These are phyloP conservation scores for Mareca penelope DNA, from an alignment of 2,797 vertebrate genomes.

Conservation along the genomic window DNA sequence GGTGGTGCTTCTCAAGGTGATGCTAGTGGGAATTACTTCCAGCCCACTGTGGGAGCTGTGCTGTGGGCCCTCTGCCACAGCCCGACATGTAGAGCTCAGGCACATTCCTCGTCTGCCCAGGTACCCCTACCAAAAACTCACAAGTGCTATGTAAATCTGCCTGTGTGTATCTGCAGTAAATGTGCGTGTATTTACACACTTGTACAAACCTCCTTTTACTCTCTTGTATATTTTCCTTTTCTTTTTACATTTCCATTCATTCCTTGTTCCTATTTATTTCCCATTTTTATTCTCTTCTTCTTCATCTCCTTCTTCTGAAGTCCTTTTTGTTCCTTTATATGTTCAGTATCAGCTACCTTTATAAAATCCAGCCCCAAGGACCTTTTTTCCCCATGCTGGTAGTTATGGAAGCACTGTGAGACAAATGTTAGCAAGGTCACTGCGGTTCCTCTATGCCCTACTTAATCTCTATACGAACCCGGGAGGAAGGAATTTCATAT, in stretches of 20 bases:
- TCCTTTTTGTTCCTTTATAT: not conserved
- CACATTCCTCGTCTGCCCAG: not conserved
- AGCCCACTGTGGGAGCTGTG: not conserved
- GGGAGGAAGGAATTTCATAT: not conserved
- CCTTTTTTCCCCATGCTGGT: not conserved
- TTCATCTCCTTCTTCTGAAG: not conserved
- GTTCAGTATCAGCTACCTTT: not conserved
- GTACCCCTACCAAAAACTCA: not conserved
- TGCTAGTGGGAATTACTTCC: not conserved
- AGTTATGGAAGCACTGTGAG: not conserved
- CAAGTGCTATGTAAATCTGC: not conserved
- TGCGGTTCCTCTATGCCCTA: not conserved
- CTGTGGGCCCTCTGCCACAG: not conserved
- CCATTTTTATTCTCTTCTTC: not conserved
- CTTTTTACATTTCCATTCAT: not conserved
- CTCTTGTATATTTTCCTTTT: not conserved
- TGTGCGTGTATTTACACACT: not conserved
- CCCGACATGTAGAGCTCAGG: not conserved
- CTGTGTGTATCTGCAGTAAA: not conserved
- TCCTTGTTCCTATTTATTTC: not conserved
- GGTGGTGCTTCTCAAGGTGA: conserved; percentile 17
- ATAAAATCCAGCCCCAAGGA: not conserved
- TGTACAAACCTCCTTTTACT: not conserved
- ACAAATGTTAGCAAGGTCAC: not conserved
- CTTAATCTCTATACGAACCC: not conserved